Evolutionary conservation across 2,113 vertebrate genomes (phyloP), one percentile per base, ranked within the genome.

Genomic region (Forbesichthys agassizii): DNA sequence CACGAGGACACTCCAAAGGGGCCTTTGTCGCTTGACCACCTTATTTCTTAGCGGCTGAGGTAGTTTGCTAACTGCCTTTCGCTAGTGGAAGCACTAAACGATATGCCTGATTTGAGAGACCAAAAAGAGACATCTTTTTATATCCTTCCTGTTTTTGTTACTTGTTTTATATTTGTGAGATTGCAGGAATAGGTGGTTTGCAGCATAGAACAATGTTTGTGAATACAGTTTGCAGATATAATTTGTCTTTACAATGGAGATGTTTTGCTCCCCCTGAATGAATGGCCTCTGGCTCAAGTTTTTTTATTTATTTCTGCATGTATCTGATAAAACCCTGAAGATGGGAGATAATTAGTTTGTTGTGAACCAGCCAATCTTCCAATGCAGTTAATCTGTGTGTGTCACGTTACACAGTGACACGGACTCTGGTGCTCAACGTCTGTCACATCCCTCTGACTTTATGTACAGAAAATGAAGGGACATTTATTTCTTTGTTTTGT

Each of bases 71-170:
- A 58, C 62, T 66, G 7, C 66, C 54, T 33, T 59, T 75, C 74
- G 52, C 81, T 70, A 58, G 78, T 79, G 42, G 13, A 42, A 79
- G 82, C 83, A 75, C 86, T 63, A 63, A 70, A 61, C 51, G n/a
- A 75, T 64, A 83, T 84, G 86, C 87, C 86, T 88, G 87, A 88
- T 72, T 66, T 61, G 85, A 76, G 79, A 86, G 83, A 89, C 90
- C 88, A 88, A 88, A 89, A 82, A 80, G 47, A 78, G 71, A 69
- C 36, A 72, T 68, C 70, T 75, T 71, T 16, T 72, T 46, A 20
- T 12, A n/a, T 78, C 70, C 48, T 71, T 33, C 64, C 74, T 67
- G 18, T 66, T 79, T 71, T 83, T 14, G n/a, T 51, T 9, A 49
- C 27, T 54, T 64, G 20, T 64, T 33, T 64, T 20, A 13, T 8